Conservation (phyloP, 2,888 invertebrate genomes). For the Drosophila mimetica region DNA sequence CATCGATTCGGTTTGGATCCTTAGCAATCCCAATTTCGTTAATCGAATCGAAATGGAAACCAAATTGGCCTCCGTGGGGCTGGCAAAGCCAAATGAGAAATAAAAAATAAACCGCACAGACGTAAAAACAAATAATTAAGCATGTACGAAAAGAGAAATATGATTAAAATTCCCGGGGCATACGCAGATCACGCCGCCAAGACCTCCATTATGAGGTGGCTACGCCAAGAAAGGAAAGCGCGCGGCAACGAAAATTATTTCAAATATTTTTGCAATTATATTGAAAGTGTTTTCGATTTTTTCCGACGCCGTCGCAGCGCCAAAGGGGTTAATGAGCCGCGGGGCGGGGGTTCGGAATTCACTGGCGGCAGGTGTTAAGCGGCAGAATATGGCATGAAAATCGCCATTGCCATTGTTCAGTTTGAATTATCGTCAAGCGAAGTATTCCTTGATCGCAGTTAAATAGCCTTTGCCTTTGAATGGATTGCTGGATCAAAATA, state of each 20-base stretch:
- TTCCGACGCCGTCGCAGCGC: slow-evolving; percentile 8
- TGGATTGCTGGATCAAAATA: too few relatives aligned
- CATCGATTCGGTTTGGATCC: background rate
- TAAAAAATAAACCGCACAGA: slow-evolving; percentile 26
- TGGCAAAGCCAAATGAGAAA: slow-evolving; percentile 25
- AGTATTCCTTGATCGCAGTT: background rate
- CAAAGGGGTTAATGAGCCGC: slow-evolving; percentile 13
- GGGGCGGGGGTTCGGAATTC: background rate
- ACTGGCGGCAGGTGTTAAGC: slow-evolving; percentile 20
- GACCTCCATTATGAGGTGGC: slow-evolving; percentile 2
- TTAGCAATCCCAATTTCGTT: slow-evolving; percentile 12
- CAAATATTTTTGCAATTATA: slow-evolving; percentile 52
- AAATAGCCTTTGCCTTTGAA: background rate
- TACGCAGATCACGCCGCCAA: slow-evolving; percentile 39
- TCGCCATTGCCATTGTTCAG: slow-evolving; percentile 15
- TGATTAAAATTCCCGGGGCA: slow-evolving; percentile 62
- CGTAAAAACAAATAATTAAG: slow-evolving; percentile 51
- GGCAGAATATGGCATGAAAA: slow-evolving; percentile 16
- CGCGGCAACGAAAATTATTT: slow-evolving; percentile 29
- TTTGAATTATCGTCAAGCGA: background rate
- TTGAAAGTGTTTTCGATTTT: slow-evolving; percentile 55
- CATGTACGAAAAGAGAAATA: slow-evolving; percentile 36
- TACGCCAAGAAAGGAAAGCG: slow-evolving; percentile 31
- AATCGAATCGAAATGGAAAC: slow-evolving; percentile 65
- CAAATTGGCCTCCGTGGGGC: slow-evolving; percentile 41